Evolutionary conservation across 1,140 invertebrate species (phyloP), one percentile per base, ranked within the genome.

Genomic region (Uloborus diversus): DNA sequence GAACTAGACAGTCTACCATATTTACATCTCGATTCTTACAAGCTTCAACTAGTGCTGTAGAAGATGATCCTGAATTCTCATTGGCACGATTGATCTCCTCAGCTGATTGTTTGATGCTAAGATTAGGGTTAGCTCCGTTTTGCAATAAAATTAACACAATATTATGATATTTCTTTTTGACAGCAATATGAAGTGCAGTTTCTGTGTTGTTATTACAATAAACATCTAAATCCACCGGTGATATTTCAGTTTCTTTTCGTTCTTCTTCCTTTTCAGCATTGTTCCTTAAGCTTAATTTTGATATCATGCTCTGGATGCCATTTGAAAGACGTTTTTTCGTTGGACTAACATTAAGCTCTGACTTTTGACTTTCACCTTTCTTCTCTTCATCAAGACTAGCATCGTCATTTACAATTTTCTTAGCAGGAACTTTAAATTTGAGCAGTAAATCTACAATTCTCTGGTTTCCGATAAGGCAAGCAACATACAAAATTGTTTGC

Each of bases 401-500:
- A 68, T 65, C 37, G 30, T 81, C 79, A 32, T 81, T 76, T n/a
- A 59, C 64, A 25, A 64, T 37, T 30, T 28, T 56, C 56, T 80
- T 81, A 2, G 91, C 91, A 84, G 91, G 91, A 0, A 94, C 89
- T 85, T 90, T 89, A 85, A 92, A 94, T 82, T 91, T 91, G 0
- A 97, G 87, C 49, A 98, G 88, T 1, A 92, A 88, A 65, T 95
- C 93, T 0, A 97, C 91, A 33, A 96, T 89, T 82, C 92, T 91
- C 53, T 90, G 88, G 85, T 96, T 96, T 1, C 94, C 94, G 47
- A 95, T 88, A 53, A 93, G 91, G 85, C 94, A 93, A 9, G 95
- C 93, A 53, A 96, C 91, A 86, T 97, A 98, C 0, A 98, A 88
- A 56, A 94, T 91, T 76, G 92, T 96, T 85, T 97, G 94, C 0